Conservation (phyloP, 30 jellyfish, hydroid and myxozoan species). For the Rhopilema esculentum region DNA sequence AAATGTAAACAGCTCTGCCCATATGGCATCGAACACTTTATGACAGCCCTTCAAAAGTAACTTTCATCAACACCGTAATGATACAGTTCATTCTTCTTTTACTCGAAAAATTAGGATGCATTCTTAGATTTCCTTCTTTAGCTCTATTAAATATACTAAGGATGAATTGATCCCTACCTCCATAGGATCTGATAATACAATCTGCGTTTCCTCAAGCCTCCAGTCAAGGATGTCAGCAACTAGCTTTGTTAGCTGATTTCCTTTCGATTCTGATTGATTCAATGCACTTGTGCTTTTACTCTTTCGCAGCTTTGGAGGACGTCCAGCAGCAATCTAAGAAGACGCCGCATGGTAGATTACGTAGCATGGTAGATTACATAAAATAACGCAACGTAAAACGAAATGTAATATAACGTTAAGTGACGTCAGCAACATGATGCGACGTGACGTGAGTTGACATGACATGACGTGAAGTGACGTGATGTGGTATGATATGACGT, state of each 20-base stretch:
- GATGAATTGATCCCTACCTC: conserved; percentile 22
- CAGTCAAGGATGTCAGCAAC: conserved; percentile 78
- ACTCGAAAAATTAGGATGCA: no score
- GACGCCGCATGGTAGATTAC: no score
- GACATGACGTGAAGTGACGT: background rate
- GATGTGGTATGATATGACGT: background rate
- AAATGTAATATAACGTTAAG: background rate
- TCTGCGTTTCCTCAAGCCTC: conserved; percentile 82
- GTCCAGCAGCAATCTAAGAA: conserved; percentile 68
- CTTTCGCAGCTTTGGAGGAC: conserved; percentile 65
- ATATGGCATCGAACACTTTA: no score
- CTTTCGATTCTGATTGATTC: conserved; percentile 58
- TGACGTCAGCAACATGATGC: background rate
- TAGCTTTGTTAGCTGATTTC: conserved; percentile 50
- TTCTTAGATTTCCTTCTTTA: no score
- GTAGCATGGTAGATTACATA: no score
- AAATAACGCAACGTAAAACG: background rate
- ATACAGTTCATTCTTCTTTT: no score
- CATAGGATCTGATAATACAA: conserved; percentile 50
- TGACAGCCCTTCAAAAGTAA: no score
- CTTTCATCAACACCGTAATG: no score
- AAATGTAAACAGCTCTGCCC: no score
- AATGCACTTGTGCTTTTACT: conserved; percentile 68
- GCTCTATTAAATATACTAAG: background rate
- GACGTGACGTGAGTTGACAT: background rate